Evolutionary conservation across 2,888 invertebrate species (phyloP).

Genomic region (Chymomyza caudatula): DNA sequence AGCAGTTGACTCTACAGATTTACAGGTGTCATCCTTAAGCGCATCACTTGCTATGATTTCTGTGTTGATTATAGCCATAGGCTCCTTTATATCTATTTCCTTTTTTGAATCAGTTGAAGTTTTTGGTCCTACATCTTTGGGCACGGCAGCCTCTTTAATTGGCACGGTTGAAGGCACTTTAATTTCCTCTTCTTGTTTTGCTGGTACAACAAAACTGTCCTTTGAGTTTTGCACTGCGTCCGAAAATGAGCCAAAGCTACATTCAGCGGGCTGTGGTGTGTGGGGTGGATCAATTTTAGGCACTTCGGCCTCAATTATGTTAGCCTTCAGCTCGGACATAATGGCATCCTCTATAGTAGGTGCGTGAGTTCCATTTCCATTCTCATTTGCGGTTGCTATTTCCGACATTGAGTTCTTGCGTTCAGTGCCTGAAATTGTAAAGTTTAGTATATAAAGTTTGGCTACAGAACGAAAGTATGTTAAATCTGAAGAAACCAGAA

Average conservation of each 20-base stretch:
- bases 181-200: not conserved
- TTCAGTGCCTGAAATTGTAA: conserved; percentile 60
- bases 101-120: not conserved
- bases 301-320: conserved; percentile 26
- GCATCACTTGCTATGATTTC: not conserved
- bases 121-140: not conserved
- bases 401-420: conserved; percentile 51
- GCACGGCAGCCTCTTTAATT: not conserved
- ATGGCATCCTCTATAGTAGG: conserved; percentile 54
- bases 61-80: not conserved
- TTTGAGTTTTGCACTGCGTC: not conserved
- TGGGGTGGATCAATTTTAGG: not conserved
- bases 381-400: conserved; percentile 14
- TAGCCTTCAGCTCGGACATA: conserved; percentile 54
- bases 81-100: not conserved
- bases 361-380: not conserved
- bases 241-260: not conserved
- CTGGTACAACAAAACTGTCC: not conserved
- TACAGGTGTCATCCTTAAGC: conserved; percentile 30
- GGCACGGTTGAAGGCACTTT: not conserved
- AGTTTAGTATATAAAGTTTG: no score
- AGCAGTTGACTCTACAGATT: conserved; percentile 28
- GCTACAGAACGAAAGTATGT: no score
- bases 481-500: not conserved
- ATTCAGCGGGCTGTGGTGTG: not conserved